A percentile compares a stretch with the other conserved stretches of the same genome.
Conservation (phyloP, 2,888 invertebrate species). For the Anticlea derivata region DNA sequence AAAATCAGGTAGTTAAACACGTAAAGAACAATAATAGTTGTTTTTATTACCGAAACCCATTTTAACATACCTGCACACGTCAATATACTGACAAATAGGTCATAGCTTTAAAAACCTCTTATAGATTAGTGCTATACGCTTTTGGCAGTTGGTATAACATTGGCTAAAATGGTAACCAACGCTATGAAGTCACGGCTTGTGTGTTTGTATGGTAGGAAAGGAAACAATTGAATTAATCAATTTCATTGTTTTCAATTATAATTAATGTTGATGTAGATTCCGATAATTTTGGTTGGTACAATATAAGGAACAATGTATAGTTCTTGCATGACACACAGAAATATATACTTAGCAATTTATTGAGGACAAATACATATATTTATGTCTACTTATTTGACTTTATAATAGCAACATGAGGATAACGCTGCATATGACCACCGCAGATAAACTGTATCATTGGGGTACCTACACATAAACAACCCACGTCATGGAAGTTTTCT, state of each 20-base stretch:
- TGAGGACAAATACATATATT: constrained; percentile 2
- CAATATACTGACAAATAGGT: too few relatives aligned
- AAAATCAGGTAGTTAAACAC: constrained; percentile 9
- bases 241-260: constrained; percentile 48
- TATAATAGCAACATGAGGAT: constrained; percentile 8
- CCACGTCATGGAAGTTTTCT: background rate
- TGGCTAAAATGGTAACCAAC: background rate
- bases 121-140: too few relatives aligned
- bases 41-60: background rate
- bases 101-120: too few relatives aligned
- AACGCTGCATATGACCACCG: constrained; percentile 5
- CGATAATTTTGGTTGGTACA: constrained; percentile 42
- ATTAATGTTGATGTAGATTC: constrained; percentile 34
- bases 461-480: background rate
- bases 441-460: constrained; percentile 12
- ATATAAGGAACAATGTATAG: constrained; percentile 40
- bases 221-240: constrained; percentile 46
- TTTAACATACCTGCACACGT: too few relatives aligned
- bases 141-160: background rate
- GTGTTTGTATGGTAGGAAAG: constrained; percentile 11
- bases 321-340: constrained; percentile 1
- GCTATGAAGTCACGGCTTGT: background rate
- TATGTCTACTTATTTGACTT: constrained; percentile 10
- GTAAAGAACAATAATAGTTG: constrained; percentile 5
- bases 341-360: constrained; percentile 2